phyloP scores from a whole-genome alignment of 2,888 invertebrate species.

The Galerucella calmariensis region DNA sequence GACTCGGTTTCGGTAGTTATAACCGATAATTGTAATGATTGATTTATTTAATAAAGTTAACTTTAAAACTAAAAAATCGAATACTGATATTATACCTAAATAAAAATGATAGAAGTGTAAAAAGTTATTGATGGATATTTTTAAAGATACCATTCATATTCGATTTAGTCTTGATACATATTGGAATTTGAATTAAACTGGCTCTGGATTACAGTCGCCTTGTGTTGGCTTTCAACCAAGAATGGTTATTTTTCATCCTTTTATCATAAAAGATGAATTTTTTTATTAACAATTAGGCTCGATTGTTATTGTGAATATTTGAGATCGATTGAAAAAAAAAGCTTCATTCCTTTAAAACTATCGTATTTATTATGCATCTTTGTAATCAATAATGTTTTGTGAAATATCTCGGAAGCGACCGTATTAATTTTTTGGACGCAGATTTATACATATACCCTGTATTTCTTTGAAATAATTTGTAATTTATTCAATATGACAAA shows the following conservation, averaged over 20 bases:
- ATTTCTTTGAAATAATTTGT: conserved; percentile 1
- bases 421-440: neutral
- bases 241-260: neutral
- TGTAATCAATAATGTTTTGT: neutral
- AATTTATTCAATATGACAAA: conserved; percentile 6
- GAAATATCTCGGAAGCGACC: neutral
- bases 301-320: too few species aligned
- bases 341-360: too few species aligned
- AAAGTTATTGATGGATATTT: too few species aligned
- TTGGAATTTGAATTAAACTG: too few species aligned
- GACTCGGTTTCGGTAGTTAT: conserved; percentile 78
- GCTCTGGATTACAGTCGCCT: neutral
- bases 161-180: too few species aligned
- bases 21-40: conserved; percentile 62
- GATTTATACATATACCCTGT: too few species aligned
- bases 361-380: too few species aligned
- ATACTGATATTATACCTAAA: conserved; percentile 2
- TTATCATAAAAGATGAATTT: neutral
- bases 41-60: conserved; percentile 5
- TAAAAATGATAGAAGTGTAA: neutral
- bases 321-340: too few species aligned
- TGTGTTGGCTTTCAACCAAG: neutral
- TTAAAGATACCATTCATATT: too few species aligned
- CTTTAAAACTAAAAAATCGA: neutral
- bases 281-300: too few species aligned